phyloP scores from a whole-genome alignment of 2,888 invertebrate species.

The Malacosoma neustria region DNA sequence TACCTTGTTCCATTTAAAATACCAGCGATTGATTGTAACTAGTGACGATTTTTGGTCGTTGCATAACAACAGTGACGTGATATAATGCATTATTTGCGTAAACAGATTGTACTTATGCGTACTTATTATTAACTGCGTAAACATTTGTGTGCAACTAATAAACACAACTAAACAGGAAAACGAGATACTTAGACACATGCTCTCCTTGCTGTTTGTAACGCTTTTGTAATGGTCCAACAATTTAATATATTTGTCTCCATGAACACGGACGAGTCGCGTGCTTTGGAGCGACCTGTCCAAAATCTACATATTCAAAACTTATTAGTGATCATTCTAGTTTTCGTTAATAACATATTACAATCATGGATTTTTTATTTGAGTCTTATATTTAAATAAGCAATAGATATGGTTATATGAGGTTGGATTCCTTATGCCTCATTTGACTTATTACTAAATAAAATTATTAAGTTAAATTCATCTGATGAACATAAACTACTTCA shows the following conservation, averaged over 20 bases:
- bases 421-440: no score
- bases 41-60: conserved; percentile 31
- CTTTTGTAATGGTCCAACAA: neutral
- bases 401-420: no score
- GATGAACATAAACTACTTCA: no score
- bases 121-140: neutral
- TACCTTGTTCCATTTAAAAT: conserved; percentile 45
- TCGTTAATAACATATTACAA: neutral
- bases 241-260: neutral
- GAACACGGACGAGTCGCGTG: neutral
- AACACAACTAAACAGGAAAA: neutral
- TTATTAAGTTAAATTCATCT: no score
- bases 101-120: neutral
- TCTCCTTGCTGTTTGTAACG: neutral
- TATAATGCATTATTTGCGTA: conserved; percentile 1
- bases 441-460: no score
- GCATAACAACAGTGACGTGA: conserved; percentile 15
- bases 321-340: neutral
- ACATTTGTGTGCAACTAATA: neutral
- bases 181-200: neutral
- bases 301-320: neutral
- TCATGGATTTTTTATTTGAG: neutral
- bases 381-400: no score
- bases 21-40: conserved; percentile 20
- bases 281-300: neutral